A percentile compares a stretch with the other conserved stretches of the same genome.
Evolutionary conservation across 2,888 invertebrate species (phyloP).

Genomic region (Nesidiocoris tenuis): DNA sequence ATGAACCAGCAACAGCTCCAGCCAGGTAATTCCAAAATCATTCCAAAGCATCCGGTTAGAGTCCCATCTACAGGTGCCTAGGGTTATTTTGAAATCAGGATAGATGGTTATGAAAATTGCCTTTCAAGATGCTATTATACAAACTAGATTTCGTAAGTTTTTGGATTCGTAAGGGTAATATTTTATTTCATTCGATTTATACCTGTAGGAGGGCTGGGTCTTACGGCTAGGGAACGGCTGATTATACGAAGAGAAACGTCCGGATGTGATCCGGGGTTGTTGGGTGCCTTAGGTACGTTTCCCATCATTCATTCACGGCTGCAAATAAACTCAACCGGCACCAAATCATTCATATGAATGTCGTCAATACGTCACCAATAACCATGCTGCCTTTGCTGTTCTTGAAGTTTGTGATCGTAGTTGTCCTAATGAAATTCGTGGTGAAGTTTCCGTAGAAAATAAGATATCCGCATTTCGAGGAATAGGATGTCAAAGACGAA

Average conservation of each 20-base stretch:
- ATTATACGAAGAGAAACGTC: not conserved
- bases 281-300: not conserved
- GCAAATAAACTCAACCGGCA: no score
- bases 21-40: conserved; percentile 9
- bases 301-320: not conserved
- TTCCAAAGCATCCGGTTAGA: not conserved
- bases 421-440: no score
- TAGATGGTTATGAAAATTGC: no score
- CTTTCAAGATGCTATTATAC: no score
- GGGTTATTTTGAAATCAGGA: no score
- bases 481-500: no score
- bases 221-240: not conserved
- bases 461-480: no score
- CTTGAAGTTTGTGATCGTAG: not conserved
- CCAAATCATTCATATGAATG: not conserved
- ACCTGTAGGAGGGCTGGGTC: not conserved
- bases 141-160: no score
- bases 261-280: not conserved
- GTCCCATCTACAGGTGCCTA: no score
- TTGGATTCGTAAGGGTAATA: no score
- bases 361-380: not conserved
- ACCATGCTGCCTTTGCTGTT: not conserved
- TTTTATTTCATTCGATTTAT: no score
- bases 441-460: no score
- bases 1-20: conserved; percentile 53